These are phyloP conservation scores for Cactoblastis cactorum DNA, from an alignment of 2,888 invertebrate species.

Conservation along the genomic window DNA sequence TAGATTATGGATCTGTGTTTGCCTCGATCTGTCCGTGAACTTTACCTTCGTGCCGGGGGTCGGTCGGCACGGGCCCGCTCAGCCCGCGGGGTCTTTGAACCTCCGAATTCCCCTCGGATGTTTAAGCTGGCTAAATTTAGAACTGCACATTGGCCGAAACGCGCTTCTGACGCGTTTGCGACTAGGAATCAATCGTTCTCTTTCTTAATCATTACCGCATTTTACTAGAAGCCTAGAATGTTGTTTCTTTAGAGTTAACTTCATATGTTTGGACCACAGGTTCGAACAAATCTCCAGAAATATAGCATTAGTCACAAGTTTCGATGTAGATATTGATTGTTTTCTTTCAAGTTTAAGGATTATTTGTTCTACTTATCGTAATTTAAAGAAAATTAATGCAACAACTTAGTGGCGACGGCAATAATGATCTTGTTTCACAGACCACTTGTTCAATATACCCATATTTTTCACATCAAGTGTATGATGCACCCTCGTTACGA, in stretches of 20 bases:
- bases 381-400: no score
- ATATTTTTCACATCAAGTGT: neutral
- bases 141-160: constrained; percentile 58
- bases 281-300: no score
- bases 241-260: no score
- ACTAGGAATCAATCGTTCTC: constrained; percentile 31
- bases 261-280: no score
- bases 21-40: constrained; percentile 44
- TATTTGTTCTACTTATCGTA: no score
- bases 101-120: constrained; percentile 66
- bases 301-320: no score
- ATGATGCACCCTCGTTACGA: constrained; percentile 4
- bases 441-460: neutral
- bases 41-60: constrained; percentile 35
- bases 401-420: no score
- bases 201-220: neutral
- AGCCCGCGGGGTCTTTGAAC: constrained; percentile 74
- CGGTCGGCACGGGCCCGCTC: constrained; percentile 51
- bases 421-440: neutral
- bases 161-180: constrained; percentile 35
- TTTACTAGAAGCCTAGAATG: constrained; percentile 8
- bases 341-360: no score
- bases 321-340: no score
- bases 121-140: constrained; percentile 62
- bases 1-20: neutral